Base-by-base conservation (phyloP, 2,888 invertebrate genomes). In the Pyralis farinalis region DNA sequence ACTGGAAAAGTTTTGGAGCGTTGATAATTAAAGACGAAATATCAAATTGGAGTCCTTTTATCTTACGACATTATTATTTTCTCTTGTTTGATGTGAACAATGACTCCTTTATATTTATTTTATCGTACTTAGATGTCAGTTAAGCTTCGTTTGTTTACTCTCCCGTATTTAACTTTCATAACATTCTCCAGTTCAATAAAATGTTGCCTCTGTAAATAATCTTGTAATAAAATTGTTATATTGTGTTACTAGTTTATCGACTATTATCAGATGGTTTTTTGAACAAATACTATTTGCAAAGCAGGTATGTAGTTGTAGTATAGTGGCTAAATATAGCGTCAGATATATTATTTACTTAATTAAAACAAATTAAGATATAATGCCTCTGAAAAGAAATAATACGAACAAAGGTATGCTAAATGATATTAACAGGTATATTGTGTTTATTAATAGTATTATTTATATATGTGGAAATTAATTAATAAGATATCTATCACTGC, bases 1-100 rank as follows among this genome's bases (percentile, higher is more conserved):
- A 69, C 74, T 72, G 71, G 66, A 44, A 74, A 84, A 82, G 64
- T 83, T 84, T 68, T 52, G 59, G 53, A 69, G 65, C 71, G 69
- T 39, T 67, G 72, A 83, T 82, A 80, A 85, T 84, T 84, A 82
- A 78, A 78, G 74, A 72, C 71, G 71, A 76, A 71, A 75, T 80
- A 79, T 81, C 75, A 75, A 77, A 79, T 82, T 74, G 57, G 57
- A 64, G 63, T 62, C 61, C 58, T 63, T 52, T 31, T 27, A 32
- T 51, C 52, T 65, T 60, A 22, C 21, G 31, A 37, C 31, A 37
- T 36, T 36, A 16, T 29, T 29, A 36, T 25, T 25, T 25, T 25
- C 25, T 27, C 9, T 36, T 16, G 29, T 29, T 29, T 29, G 9
- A 20, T 28, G 7, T 22, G 9, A 22, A 9, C 31, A 22, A 16